Conservation (phyloP, 2,888 invertebrate genomes). For the Lampropteryx suffumata region DNA sequence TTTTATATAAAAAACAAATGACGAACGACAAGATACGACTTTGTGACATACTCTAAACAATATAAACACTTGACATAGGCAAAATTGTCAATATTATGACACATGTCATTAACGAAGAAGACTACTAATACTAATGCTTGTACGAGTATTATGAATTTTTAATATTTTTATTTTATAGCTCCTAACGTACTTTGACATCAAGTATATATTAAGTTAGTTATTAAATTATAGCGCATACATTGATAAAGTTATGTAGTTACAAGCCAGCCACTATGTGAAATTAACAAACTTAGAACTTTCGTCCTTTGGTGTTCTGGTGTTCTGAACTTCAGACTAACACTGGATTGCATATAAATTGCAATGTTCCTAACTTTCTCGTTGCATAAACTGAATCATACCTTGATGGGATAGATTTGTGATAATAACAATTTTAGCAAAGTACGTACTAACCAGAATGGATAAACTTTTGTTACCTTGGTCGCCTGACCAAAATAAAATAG, state of each 20-base stretch:
- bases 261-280: conserved; percentile 65
- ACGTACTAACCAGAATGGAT: too few species aligned
- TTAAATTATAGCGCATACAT: conserved; percentile 59
- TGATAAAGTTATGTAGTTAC: conserved; percentile 66
- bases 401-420: conserved; percentile 14
- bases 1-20: too few species aligned
- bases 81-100: too few species aligned
- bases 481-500: conserved; percentile 3
- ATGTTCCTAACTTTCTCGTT: conserved; percentile 24
- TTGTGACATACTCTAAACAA: too few species aligned
- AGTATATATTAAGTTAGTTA: too few species aligned
- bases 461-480: background rate
- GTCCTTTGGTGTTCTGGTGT: conserved; percentile 53
- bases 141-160: too few species aligned
- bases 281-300: conserved; percentile 69
- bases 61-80: too few species aligned
- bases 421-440: background rate
- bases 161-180: too few species aligned
- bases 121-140: too few species aligned
- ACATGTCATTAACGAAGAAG: too few species aligned
- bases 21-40: too few species aligned
- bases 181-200: too few species aligned
- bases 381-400: conserved; percentile 8
- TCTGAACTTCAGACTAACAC: conserved; percentile 48
- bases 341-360: conserved; percentile 60